These are phyloP conservation scores for Heliocidaris tuberculata DNA, from an alignment of 35 echinoderm and acorn worm genomes.

Conservation along the genomic window DNA sequence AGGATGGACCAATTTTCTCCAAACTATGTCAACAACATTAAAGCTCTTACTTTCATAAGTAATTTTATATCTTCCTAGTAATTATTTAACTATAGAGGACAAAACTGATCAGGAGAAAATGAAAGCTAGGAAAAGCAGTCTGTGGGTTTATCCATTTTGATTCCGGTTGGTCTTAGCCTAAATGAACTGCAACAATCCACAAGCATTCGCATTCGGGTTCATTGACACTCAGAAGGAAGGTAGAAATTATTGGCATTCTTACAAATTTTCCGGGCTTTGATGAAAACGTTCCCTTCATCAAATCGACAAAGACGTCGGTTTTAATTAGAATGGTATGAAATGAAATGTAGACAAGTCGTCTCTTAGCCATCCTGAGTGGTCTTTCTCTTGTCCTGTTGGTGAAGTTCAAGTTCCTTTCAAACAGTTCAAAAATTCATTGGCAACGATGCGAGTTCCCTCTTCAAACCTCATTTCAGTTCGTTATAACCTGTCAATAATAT, in stretches of 20 bases:
- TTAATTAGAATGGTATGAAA: neutral
- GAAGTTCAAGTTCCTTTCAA: neutral
- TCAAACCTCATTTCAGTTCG: neutral
- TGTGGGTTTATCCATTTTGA: no score
- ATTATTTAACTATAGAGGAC: no score
- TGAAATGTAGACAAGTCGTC: neutral
- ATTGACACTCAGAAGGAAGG: neutral
- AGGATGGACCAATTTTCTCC: no score
- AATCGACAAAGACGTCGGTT: neutral
- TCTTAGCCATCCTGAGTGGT: neutral
- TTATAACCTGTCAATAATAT: neutral
- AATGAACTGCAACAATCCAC: no score
- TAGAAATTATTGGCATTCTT: neutral
- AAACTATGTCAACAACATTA: no score
- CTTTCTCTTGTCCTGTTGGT: neutral
- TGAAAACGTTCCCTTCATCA: neutral
- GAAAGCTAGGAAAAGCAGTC: no score
- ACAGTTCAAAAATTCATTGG: neutral
- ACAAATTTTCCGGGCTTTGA: neutral
- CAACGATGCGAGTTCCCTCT: neutral
- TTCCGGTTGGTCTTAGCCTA: no score
- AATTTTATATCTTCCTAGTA: no score
- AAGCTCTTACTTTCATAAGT: no score
- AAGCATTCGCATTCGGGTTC: neutral
- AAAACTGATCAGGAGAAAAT: no score